Evolutionary conservation across 2,113 vertebrate species (phyloP), one percentile per base, ranked within the genome.

Genomic region (Etia nguti): DNA sequence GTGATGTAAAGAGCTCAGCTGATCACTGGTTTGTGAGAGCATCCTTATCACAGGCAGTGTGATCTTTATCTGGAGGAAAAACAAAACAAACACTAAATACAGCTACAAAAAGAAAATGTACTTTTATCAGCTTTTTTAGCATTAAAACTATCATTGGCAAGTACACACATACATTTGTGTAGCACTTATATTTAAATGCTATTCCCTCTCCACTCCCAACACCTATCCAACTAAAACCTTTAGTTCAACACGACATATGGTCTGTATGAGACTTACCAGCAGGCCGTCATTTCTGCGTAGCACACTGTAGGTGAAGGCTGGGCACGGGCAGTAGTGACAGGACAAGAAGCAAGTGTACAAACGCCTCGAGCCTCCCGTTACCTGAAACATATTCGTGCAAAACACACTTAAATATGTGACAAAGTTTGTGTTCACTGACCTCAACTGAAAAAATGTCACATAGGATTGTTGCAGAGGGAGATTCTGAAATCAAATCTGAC

Each of bases 251-350:
- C 26, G 43, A 77, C 43, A 77, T 20, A 77, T 11, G 70, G 73
- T 43, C 52, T 55, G 13, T 12, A 9, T 54, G 34, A 85, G 59
- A 88, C 95, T 96, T 90, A 99, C 99, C 98, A 99, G 93, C 1
- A 97, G 94, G 86, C 95, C 96, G 43, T 98, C 96, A 0, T 93
- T 96, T 91, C 97, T 98, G 92, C 95, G 95, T 8, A 99, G 79
- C 34, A 99, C 98, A 0, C 95, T 95, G 92, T 98, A 98, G 2
- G 95, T 94, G 50, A 99, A 99, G 4, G 98, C 98, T 0, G 97
- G 98, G 57, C 98, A 99, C 0, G 97, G 97, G 81, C 99, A 99
- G 92, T 97, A 99, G 91, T 98, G 98, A 88, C 99, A 99, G 90
- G 97, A 97, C 20, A 96, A 90, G 60, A 97, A 97, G 91, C 98